Percentiles rank a stretch among this genome's conserved stretches.
phyloP scores from a whole-genome alignment of 2,113 vertebrate genomes.

The Megaceryle torquata region DNA sequence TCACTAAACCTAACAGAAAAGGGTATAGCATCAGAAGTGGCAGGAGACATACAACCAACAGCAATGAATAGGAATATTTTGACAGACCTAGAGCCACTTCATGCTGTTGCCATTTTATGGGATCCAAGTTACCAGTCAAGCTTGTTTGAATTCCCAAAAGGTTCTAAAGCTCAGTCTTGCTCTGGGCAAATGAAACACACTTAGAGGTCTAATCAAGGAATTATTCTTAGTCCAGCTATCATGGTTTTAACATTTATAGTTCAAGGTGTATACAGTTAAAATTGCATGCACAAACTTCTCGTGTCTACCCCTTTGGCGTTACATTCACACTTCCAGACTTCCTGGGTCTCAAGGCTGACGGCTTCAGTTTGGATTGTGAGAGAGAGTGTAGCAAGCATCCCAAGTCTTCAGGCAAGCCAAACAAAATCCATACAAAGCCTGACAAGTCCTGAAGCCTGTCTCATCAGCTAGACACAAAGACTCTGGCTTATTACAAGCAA shows the following conservation, averaged over 20 bases:
- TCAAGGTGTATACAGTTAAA: neutral
- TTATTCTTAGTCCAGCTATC: neutral
- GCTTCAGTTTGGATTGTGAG: neutral
- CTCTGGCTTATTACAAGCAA: neutral
- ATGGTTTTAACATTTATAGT: neutral
- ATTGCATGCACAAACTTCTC: neutral
- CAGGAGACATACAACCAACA: neutral
- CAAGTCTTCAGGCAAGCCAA: neutral
- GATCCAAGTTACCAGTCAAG: neutral
- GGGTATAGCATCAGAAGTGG: neutral
- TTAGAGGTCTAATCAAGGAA: neutral
- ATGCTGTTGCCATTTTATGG: neutral
- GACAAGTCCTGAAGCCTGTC: neutral
- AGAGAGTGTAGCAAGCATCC: neutral
- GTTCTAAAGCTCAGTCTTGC: neutral
- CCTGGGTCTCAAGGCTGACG: neutral
- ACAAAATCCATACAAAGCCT: neutral
- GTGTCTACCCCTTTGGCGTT: neutral
- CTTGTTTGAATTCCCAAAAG: neutral
- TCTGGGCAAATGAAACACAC: neutral
- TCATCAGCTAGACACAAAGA: neutral
- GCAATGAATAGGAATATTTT: neutral
- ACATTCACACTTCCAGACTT: neutral
- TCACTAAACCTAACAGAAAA: neutral
- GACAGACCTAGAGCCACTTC: neutral